Base-by-base conservation (phyloP, 2,797 vertebrate genomes). In the Intellagama lesueurii region DNA sequence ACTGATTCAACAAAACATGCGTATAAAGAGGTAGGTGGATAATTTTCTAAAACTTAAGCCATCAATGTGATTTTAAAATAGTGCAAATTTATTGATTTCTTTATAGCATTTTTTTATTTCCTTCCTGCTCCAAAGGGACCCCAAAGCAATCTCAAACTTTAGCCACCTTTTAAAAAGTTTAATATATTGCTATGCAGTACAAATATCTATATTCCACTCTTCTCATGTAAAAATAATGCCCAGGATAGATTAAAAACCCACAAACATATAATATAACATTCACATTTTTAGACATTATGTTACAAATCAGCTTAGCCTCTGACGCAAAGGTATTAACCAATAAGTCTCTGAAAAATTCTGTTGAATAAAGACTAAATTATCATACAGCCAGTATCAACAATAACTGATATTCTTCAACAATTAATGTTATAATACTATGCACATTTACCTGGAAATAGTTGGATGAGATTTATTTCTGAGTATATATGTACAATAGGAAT, bases 1-100 rank as follows among this genome's bases (percentile, higher is more conserved):
- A 89, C 30, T 47, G 79, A 89, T 85, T 90, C 86, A 87, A 16
- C 1, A 85, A 93, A 93, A 95, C 92, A 89, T 94, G 72, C 88
- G 4, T 82, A 93, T 88, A 91, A 92, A 92, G 91, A 91, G 56
- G 81, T n/a, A 81, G 88, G 81, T 64, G 83, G 90, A 90, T 85
- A 88, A 92, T 0, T 9, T 28, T 72, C 92, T 78, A 91, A 93
- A 91, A 87, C 91, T 84, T 91, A 79, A 92, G 90, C 89, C 87
- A 30, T 0, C 79, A 3, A 24, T 88, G 91, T 90, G 85, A 35
- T 88, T 75, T 32, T 28, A 32, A 35, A 84, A 52, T 14, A 26
- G 32, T 49, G 66, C 24, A 24, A 80, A 28, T 40, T 84, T 6
- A 26, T 17, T 64, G 60, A 64, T 64, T 64, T 16, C 17, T 64